Percentiles rank a stretch among this genome's conserved stretches.
These are phyloP conservation scores for Motacilla tschutschensis DNA, from an alignment of 2,113 vertebrate species.

Conservation along the genomic window DNA sequence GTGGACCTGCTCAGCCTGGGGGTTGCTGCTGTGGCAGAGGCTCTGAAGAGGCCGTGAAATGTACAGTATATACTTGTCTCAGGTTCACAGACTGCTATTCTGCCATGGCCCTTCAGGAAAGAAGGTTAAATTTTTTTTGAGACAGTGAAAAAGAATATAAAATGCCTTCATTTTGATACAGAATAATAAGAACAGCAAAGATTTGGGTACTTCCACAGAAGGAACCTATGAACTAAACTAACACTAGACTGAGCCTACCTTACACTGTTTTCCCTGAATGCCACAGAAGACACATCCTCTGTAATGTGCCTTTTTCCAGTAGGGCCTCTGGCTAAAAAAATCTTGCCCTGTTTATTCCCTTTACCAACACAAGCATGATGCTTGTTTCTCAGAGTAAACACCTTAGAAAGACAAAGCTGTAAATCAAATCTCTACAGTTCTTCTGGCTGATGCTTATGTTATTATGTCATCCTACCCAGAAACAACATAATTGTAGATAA, in stretches of 20 bases:
- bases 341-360: background rate
- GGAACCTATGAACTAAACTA: background rate
- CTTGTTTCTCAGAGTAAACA: background rate
- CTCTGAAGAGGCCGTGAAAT: background rate
- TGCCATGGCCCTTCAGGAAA: background rate
- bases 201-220: background rate
- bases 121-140: background rate
- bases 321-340: background rate
- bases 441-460: background rate
- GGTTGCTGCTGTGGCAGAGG: background rate
- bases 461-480: slow-evolving; percentile 18
- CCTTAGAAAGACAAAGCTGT: background rate
- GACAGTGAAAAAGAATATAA: background rate
- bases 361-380: background rate
- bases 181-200: background rate
- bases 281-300: background rate
- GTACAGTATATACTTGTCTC: rapidly evolving
- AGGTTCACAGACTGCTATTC: background rate
- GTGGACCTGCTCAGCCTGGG: background rate
- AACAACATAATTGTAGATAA: slow-evolving; percentile 39
- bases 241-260: background rate
- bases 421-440: background rate
- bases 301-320: background rate
- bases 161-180: background rate
- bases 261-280: background rate